Conservation (phyloP, 53 echinoderm and acorn worm genomes). For the Zoroaster sp. region DNA sequence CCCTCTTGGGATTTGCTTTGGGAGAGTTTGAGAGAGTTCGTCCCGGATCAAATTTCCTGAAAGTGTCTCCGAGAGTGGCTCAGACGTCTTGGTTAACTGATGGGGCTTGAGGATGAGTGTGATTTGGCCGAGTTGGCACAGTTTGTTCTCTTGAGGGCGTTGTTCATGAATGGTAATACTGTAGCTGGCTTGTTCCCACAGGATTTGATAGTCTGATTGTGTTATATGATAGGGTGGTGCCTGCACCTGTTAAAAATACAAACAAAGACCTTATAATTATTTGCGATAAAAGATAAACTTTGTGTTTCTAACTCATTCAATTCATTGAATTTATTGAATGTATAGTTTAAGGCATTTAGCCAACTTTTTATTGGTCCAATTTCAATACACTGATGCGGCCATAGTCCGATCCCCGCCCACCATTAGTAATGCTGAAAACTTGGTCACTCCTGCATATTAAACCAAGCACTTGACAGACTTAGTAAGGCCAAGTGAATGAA, state of each 20-base stretch:
- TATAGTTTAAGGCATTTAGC: no score
- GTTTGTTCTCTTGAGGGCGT: not conserved
- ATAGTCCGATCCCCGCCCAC: no score
- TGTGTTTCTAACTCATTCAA: no score
- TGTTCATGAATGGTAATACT: constrained; percentile 50
- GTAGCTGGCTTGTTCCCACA: constrained; percentile 52
- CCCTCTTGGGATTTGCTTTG: constrained; percentile 8
- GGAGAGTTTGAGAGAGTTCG: not conserved
- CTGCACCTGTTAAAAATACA: not conserved
- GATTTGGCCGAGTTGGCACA: constrained; percentile 45
- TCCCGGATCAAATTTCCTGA: not conserved
- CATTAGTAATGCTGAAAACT: no score
- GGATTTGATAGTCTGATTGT: constrained; percentile 22
- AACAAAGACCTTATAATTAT: not conserved
- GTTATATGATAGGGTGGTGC: constrained; percentile 46
- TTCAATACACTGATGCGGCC: no score
- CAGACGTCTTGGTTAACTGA: not conserved
- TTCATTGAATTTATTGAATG: no score
- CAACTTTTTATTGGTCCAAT: no score
- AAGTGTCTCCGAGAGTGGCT: not conserved
- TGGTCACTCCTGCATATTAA: no score
- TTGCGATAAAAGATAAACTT: not conserved
- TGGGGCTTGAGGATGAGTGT: not conserved
- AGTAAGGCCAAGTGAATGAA: no score
- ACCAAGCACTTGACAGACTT: no score